Percentiles rank a stretch among this genome's conserved stretches.
Evolutionary conservation across 2,113 vertebrate genomes (phyloP).

Genomic region (Ictalurus punctatus): DNA sequence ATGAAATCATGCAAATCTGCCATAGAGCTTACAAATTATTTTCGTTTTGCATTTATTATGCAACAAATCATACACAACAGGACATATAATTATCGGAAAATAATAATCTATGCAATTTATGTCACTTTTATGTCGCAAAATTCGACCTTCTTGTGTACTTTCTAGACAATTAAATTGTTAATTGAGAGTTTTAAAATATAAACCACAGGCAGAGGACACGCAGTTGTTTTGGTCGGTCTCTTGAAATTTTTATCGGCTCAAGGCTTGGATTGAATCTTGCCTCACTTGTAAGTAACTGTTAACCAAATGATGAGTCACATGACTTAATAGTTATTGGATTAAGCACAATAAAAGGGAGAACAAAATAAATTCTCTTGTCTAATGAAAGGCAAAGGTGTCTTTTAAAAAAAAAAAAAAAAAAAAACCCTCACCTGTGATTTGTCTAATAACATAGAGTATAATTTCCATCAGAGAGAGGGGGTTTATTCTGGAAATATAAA

Average conservation of each 20-base stretch:
- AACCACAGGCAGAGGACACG: not conserved
- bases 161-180: not conserved
- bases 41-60: not conserved
- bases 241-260: not conserved
- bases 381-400: not conserved
- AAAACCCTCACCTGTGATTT: not conserved
- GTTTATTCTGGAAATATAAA: constrained; percentile 2
- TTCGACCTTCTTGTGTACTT: too few relatives aligned
- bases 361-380: not conserved
- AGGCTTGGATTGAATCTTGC: not conserved
- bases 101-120: not conserved
- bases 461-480: constrained; percentile 10
- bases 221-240: not conserved
- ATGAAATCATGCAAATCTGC: too few relatives aligned
- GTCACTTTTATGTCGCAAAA: too few relatives aligned
- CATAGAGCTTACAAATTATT: not conserved
- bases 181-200: too few relatives aligned
- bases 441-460: not conserved
- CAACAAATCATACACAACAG: not conserved
- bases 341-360: not conserved
- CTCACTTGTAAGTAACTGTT: not conserved
- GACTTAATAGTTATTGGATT: not conserved
- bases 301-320: not conserved
- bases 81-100: not conserved
- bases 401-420: too few relatives aligned